Evolutionary conservation across 64 coral and sea anemone species (phyloP), one percentile per base, ranked within the genome.

Genomic region (Porites lutea): DNA sequence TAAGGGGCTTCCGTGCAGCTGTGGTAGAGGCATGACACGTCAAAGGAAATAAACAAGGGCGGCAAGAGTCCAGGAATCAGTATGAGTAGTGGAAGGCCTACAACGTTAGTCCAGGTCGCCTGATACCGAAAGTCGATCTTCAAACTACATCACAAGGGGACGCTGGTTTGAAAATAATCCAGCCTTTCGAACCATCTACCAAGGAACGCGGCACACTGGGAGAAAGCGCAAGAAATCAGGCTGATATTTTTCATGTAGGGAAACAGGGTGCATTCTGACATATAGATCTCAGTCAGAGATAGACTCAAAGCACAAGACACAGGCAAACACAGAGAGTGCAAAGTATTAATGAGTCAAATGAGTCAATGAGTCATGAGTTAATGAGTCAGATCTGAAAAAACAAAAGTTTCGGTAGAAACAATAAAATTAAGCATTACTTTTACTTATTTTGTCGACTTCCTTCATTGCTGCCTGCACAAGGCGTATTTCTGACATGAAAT

Each of bases 251-350:
- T 37, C 65, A n/a, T 83, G 92, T 58, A 52, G 79, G 13, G 92
- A 93, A 15, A 73, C 68, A 43, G 74, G 83, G 15, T 89, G 86
- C 81, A 53, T 93, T 16, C 92, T 92, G 6, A 92, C 82, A 21
- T 92, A 86, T 75, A 92, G 66, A 75, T 77, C 48, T 54, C 27
- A 86, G 9, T 37, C 66, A 68, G 71, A 92, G 6, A 9, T 54
- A 54, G 52, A 54, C 52, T n/a, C n/a, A n/a, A 54, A 54, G 52
- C 52, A 54, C 52, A 54, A 9, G 52, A 54, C 52, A 54, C 52
- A 54, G 52, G 52, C 52, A 54, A 54, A 5, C 9, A 54, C 9
- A 54, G 52, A n/a, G n/a, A n/a, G n/a, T n/a, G n/a, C n/a, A n/a
- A n/a, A n/a, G n/a, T n/a, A n/a, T n/a, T n/a, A n/a, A n/a, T n/a